Conservation (phyloP, 2,113 vertebrate species). For the Centrocercus urophasianus region DNA sequence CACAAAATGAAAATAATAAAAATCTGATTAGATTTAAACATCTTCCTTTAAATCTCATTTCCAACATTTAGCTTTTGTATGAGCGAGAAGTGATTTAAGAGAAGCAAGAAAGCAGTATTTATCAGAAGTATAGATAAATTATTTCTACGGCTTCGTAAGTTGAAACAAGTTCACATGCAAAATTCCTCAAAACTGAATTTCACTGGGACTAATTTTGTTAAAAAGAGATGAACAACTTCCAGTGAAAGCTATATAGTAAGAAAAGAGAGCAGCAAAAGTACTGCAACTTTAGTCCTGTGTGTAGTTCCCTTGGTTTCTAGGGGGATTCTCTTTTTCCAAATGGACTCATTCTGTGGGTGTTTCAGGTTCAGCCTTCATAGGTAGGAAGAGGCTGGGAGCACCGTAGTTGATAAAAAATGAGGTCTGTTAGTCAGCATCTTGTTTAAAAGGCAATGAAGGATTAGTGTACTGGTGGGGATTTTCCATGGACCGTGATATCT, state of each 20-base stretch:
- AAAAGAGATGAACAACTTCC: background rate
- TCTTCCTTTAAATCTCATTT: background rate
- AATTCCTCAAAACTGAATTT: background rate
- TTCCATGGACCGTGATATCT: background rate
- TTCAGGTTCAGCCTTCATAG: background rate
- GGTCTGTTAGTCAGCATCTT: background rate
- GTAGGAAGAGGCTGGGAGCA: background rate
- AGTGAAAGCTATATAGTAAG: background rate
- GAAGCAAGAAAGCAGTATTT: background rate
- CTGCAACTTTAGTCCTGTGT: background rate
- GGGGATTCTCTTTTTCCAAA: accelerated
- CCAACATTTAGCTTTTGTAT: background rate
- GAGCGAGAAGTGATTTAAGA: background rate
- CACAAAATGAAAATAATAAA: background rate
- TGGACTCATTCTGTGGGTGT: background rate
- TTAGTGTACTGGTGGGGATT: background rate
- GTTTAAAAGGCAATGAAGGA: background rate
- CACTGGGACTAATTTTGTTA: background rate
- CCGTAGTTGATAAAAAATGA: accelerated
- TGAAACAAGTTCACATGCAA: background rate
- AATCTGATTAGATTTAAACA: background rate
- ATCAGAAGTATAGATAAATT: background rate
- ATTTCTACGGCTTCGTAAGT: background rate
- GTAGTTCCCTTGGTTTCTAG: background rate
- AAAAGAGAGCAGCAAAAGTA: background rate